phyloP scores from a whole-genome alignment of 2,888 invertebrate species.

The Hyposoter didymator region DNA sequence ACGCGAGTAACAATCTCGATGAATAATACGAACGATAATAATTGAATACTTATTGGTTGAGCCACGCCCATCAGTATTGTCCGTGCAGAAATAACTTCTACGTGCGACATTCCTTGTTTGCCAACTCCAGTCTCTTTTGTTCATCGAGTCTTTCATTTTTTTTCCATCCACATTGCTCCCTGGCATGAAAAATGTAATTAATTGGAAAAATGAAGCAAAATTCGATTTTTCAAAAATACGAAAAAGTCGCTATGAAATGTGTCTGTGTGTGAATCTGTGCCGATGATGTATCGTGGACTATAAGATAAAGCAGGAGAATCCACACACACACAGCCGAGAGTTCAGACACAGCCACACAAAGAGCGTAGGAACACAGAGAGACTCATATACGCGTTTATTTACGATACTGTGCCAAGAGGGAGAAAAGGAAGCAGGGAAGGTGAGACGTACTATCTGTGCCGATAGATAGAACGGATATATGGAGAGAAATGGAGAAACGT shows the following conservation, averaged over 20 bases:
- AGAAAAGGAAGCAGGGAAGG: constrained; percentile 48
- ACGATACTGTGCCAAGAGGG: constrained; percentile 50
- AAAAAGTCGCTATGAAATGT: neutral
- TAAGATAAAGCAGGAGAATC: constrained; percentile 68
- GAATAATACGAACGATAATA: constrained; percentile 72
- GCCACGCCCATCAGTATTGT: constrained; percentile 76
- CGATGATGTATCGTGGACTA: constrained; percentile 69
- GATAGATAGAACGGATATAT: constrained; percentile 68
- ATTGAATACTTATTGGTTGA: constrained; percentile 63
- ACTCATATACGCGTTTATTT: constrained; percentile 65
- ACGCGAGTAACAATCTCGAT: constrained; percentile 61
- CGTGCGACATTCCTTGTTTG: constrained; percentile 47
- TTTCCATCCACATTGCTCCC: neutral
- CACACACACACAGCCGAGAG: neutral
- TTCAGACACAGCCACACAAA: neutral
- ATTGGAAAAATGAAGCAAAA: neutral
- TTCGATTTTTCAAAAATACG: neutral
- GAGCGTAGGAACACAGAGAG: neutral
- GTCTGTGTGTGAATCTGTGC: constrained; percentile 43
- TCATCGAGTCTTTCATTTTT: neutral
- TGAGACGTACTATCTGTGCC: constrained; percentile 57
- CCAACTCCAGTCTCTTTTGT: constrained; percentile 47
- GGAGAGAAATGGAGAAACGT: constrained; percentile 69
- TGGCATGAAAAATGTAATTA: neutral
- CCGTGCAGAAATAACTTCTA: constrained; percentile 56